phyloP scores from a whole-genome alignment of 2,888 invertebrate genomes.

The Brenthis hecate region DNA sequence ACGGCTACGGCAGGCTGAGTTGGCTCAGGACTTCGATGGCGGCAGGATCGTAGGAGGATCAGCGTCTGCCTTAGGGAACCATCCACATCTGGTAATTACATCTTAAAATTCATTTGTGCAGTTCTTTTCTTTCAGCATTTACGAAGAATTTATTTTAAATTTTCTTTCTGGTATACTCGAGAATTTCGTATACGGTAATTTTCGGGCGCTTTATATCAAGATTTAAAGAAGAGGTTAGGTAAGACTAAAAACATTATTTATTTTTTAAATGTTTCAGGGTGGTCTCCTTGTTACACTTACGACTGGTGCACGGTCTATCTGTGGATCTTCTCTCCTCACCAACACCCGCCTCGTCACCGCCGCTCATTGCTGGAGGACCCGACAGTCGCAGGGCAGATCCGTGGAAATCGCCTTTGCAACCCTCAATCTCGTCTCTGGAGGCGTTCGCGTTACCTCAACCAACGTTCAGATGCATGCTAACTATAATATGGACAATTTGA shows the following conservation, averaged over 20 bases:
- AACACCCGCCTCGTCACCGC: conserved; percentile 49
- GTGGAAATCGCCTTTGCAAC: conserved; percentile 54
- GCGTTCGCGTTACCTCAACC: conserved; percentile 44
- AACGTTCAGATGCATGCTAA: conserved; percentile 44
- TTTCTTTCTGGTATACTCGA: too few relatives aligned
- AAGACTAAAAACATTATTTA: background rate
- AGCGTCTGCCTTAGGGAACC: conserved; percentile 41
- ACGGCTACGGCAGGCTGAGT: conserved; percentile 46
- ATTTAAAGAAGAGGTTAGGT: too few relatives aligned
- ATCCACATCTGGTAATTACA: conserved; percentile 41
- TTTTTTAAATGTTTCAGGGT: conserved; percentile 44
- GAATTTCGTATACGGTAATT: conserved; percentile 25
- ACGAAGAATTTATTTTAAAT: background rate
- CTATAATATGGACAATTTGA: conserved; percentile 38
- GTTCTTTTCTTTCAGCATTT: conserved; percentile 46
- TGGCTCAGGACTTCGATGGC: conserved; percentile 46
- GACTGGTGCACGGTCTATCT: conserved; percentile 45
- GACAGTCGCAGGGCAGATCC: conserved; percentile 46
- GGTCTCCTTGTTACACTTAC: conserved; percentile 50
- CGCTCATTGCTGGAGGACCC: conserved; percentile 54
- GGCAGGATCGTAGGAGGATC: conserved; percentile 48
- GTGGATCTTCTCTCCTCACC: conserved; percentile 56
- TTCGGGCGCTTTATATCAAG: background rate
- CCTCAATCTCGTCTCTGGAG: conserved; percentile 47
- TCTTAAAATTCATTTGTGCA: too few relatives aligned